These are phyloP conservation scores for Aurelia sp. DNA, from an alignment of 30 jellyfish, hydroid and myxozoan genomes.

Conservation along the genomic window DNA sequence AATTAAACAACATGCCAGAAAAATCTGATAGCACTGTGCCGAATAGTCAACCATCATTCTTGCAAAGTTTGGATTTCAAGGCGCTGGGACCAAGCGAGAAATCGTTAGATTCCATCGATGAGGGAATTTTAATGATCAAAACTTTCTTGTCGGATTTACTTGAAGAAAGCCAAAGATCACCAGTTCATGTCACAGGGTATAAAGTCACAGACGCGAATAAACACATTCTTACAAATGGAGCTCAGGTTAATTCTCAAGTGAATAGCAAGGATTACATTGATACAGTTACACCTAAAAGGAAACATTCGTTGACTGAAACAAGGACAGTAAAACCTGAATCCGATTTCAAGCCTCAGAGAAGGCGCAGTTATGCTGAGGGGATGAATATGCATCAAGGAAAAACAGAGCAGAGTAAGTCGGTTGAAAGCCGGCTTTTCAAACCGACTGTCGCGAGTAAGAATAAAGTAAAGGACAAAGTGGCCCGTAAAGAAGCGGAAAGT, in stretches of 20 bases:
- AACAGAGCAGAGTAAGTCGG: conserved; percentile 6
- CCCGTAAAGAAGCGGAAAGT: conserved; percentile 64
- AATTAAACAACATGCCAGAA: conserved; percentile 39
- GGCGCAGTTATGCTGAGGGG: conserved; percentile 71
- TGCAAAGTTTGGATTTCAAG: conserved; percentile 28
- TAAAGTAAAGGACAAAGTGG: conserved; percentile 57
- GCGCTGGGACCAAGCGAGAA: conserved; percentile 14
- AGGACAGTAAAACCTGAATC: background rate
- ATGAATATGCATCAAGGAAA: conserved; percentile 11
- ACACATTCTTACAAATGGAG: no score
- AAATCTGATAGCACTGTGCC: background rate
- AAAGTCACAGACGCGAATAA: background rate
- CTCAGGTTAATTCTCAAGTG: background rate
- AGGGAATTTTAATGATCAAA: conserved; percentile 66
- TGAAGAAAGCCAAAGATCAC: background rate
- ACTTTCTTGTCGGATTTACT: conserved; percentile 51
- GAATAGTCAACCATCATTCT: background rate
- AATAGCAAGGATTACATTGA: background rate
- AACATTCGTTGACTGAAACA: conserved; percentile 37
- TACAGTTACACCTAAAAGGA: conserved; percentile 21
- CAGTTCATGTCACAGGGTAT: background rate
- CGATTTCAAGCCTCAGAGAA: conserved; percentile 44
- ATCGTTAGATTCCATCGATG: conserved; percentile 66
- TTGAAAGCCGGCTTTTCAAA: conserved; percentile 73
- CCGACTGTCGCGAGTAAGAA: conserved; percentile 81